Percentiles rank a stretch among this genome's conserved stretches.
These are phyloP conservation scores for Amphimallon solstitiale DNA, from an alignment of 2,888 invertebrate genomes.

Conservation along the genomic window DNA sequence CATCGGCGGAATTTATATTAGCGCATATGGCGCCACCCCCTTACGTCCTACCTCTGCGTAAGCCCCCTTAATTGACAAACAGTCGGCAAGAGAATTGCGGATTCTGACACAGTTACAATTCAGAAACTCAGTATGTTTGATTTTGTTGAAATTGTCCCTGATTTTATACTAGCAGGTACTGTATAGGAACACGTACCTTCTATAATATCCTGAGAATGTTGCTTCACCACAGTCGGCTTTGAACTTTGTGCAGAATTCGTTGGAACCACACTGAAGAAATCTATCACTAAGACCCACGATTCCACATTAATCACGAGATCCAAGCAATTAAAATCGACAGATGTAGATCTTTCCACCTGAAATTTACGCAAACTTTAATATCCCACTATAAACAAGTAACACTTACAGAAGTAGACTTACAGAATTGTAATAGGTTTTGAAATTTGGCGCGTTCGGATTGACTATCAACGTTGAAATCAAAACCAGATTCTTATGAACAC, in stretches of 20 bases:
- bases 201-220: conserved; percentile 31
- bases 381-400: not conserved
- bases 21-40: too few relatives aligned
- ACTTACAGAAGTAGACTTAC: conserved; percentile 53
- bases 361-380: conserved; percentile 25
- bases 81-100: too few relatives aligned
- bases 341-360: conserved; percentile 73
- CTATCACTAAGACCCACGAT: conserved; percentile 94
- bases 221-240: conserved; percentile 29
- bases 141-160: too few relatives aligned
- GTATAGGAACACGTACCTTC: conserved; percentile 23
- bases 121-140: too few relatives aligned
- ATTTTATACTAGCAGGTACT: too few relatives aligned
- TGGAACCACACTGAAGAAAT: conserved; percentile 80
- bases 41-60: too few relatives aligned
- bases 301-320: conserved; percentile 92
- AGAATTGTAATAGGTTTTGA: conserved; percentile 71
- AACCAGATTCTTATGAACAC: conserved; percentile 76
- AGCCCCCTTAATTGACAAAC: too few relatives aligned
- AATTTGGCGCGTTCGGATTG: conserved; percentile 74
- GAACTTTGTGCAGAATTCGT: not conserved
- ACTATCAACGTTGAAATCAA: conserved; percentile 76
- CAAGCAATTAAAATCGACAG: conserved; percentile 90
- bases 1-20: too few relatives aligned
- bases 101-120: too few relatives aligned